Evolutionary conservation across 2,797 vertebrate genomes (phyloP), one percentile per base, ranked within the genome.

Genomic region (Rhinella marina): DNA sequence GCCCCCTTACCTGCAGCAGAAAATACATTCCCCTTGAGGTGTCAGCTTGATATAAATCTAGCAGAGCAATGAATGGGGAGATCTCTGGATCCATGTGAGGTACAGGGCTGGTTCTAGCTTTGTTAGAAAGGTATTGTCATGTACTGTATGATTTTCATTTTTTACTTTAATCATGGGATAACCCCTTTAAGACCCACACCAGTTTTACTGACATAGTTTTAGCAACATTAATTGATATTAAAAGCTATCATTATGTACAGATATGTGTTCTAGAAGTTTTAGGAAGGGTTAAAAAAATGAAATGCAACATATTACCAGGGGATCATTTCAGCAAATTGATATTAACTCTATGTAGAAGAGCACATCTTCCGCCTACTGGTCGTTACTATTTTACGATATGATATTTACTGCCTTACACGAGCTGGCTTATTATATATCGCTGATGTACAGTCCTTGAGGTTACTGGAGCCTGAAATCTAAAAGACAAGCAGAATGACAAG

Each of bases 361-460:
- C 10, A 13, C 73, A 27, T 16, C 41, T 66, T 54, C 2, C 19
- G 27, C 75, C 75, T 25, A n/a, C 10, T 27, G 54, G 25, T 78
- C 72, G 78, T 87, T 87, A 83, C 76, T 87, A 83, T 87, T 87
- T 87, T 82, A 87, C 78, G 81, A 87, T 78, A 84, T 87, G 83
- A 87, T 87, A 87, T 87, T 87, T 87, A 87, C 81, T 87, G 86
- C 86, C 57, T n/a, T 75, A 66, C 70, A 82, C 21, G 73, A 66
- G 72, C 68, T 68, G 57, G 29, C 81, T 66, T 83, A 86, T 78
- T 86, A 82, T 68, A 84, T 68, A 83, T 70, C 83, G 86, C 81
- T 83, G 86, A 82, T 82, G 70, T 82, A 48, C 80, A 82, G 86
- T 82, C 80, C 72, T 87, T 82, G 80, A 61, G 80, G 17, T 50